Evolutionary conservation across 2,888 invertebrate species (phyloP).

Genomic region (Omphaloscelis lunosa): DNA sequence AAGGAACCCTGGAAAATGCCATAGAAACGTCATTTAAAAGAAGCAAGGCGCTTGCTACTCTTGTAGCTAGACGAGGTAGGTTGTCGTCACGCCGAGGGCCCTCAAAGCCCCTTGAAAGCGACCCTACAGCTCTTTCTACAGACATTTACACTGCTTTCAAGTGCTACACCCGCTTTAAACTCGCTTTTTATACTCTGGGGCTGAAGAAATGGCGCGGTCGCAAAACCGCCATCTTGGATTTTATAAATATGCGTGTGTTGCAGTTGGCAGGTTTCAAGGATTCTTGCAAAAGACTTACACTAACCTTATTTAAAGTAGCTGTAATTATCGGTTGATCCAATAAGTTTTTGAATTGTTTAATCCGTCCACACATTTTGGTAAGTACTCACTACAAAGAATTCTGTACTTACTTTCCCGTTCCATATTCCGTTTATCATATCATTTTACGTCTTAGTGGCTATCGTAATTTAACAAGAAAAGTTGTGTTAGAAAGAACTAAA

Average conservation of each 20-base stretch:
- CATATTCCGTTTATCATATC: background rate
- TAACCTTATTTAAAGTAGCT: background rate
- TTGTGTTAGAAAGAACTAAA: too few species aligned
- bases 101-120: slow-evolving; percentile 60
- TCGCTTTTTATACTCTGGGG: slow-evolving; percentile 62
- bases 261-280: slow-evolving; percentile 5
- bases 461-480: too few species aligned
- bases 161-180: slow-evolving; percentile 62
- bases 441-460: background rate
- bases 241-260: slow-evolving; percentile 38
- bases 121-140: slow-evolving; percentile 65
- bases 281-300: background rate
- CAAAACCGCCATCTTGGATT: slow-evolving; percentile 62
- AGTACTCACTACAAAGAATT: background rate
- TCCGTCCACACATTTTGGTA: background rate
- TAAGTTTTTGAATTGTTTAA: background rate
- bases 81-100: slow-evolving; percentile 63
- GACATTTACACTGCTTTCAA: slow-evolving; percentile 71
- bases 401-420: background rate
- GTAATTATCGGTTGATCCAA: background rate
- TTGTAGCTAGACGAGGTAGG: slow-evolving; percentile 54
- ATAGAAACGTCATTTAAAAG: slow-evolving; percentile 56
- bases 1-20: slow-evolving; percentile 36
- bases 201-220: slow-evolving; percentile 56
- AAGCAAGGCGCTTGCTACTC: slow-evolving; percentile 54